Base-by-base conservation (phyloP, 1,140 invertebrate genomes). In the Chelonus insularis region DNA sequence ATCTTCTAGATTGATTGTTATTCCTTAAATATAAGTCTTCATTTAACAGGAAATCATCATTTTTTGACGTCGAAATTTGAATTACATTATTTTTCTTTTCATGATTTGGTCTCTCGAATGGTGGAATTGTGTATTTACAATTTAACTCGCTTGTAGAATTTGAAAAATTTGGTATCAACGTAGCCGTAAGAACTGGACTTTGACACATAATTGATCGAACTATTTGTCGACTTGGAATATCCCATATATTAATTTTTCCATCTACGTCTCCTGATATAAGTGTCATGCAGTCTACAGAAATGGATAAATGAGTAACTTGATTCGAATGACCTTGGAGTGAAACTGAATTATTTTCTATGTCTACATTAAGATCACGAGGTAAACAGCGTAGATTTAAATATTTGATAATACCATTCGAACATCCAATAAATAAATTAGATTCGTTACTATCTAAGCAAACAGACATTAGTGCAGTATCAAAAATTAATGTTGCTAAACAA, bases 231-330 rank as follows among this genome's bases (percentile, higher is more conserved):
- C 90, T 93, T 25, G 72, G 71, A 32, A 94, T 86, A 66, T 95
- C 87, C 93, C 93, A 96, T 18, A 94, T 68, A 64, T 88, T 86
- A 1, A 94, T 87, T 58, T 82, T 84, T 20, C 85, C 84, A 81
- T 93, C 92, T 60, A 85, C 82, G 0, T 89, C 89, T 0, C 89
- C 93, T 0, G 92, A 93, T 4, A 92, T 74, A 8, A 96, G 74
- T 8, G 84, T 82, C 5, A 78, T 80, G 5, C 88, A 88, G 77
- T 90, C 88, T 9, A 86, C 64, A 12, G 91, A 92, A 9, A 91
- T 77, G 14, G 88, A 87, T 43, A 96, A 72, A 72, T 86, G 85
- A 1, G 83, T 88, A 1, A 96, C 84, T 25, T 82, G 76, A 70
- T 86, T 87, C 18, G 83, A 84, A 71, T 94, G 92, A 0, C 85